Conservation (phyloP, 2,888 invertebrate species). For the Chydorus sphaericus region DNA sequence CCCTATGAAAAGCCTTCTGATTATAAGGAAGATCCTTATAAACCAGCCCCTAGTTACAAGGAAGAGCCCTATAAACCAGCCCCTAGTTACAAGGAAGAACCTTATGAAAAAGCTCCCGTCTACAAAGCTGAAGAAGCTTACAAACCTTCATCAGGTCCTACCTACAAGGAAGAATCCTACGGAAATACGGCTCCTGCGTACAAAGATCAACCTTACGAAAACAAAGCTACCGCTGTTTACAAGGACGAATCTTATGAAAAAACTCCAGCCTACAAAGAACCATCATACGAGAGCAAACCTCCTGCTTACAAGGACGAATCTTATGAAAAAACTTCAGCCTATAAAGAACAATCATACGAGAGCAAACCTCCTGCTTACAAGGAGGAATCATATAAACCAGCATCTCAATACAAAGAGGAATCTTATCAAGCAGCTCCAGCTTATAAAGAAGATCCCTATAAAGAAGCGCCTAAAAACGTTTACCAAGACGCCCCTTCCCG, state of each 20-base stretch:
- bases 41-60: too few relatives aligned
- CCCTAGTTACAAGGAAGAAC: neutral
- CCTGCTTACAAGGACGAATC: slow-evolving; percentile 6
- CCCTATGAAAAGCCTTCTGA: neutral
- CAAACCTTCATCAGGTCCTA: slow-evolving; percentile 5
- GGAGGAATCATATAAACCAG: neutral
- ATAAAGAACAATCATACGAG: neutral
- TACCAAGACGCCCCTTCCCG: neutral
- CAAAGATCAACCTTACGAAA: neutral
- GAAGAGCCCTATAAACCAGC: neutral
- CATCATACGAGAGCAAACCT: neutral
- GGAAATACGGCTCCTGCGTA: neutral
- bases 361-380: neutral
- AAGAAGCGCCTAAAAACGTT: slow-evolving; percentile 7
- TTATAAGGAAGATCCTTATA: neutral
- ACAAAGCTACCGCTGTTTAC: neutral
- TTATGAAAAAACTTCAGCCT: neutral
- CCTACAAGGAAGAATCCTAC: slow-evolving; percentile 6
- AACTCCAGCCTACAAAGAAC: slow-evolving; percentile 4
- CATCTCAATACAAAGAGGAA: neutral
- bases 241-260: neutral
- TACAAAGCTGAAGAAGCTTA: neutral
- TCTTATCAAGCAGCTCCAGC: slow-evolving; percentile 1
- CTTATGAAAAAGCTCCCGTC: neutral
- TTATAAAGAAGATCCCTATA: slow-evolving; percentile 4